Conservation (phyloP, 2,797 vertebrate species). For the Benthosema pterotum region DNA sequence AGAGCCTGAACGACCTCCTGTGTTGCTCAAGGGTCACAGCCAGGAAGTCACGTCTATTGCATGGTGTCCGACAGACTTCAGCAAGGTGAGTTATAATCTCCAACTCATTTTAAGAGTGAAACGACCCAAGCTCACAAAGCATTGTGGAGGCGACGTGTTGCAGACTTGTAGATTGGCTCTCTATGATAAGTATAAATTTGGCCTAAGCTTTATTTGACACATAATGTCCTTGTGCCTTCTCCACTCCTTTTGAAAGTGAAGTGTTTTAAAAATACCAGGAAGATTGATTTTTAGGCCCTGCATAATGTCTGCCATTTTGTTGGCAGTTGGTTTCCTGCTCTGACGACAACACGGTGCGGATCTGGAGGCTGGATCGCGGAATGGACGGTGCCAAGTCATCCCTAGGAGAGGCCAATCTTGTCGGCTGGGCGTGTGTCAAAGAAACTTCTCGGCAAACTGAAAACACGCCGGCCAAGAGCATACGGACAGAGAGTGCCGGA, state of each 20-base stretch:
- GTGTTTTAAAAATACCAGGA: constrained; percentile 14
- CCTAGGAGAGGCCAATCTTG: constrained; percentile 73
- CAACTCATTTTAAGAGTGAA: too few species aligned
- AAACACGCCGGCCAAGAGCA: constrained; percentile 83
- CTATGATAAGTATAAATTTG: neutral
- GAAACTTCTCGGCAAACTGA: constrained; percentile 48
- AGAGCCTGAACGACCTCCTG: constrained; percentile 83
- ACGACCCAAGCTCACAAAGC: too few species aligned
- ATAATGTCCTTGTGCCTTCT: constrained; percentile 5
- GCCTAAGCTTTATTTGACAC: neutral
- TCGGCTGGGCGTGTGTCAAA: constrained; percentile 84
- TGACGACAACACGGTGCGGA: constrained; percentile 92
- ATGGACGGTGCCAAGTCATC: constrained; percentile 64
- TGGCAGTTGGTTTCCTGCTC: constrained; percentile 94
- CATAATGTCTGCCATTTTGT: constrained; percentile 35
- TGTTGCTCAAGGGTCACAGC: constrained; percentile 89
- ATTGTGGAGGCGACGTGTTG: too few species aligned
- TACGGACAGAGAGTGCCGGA: constrained; percentile 59
- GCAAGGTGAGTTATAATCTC: constrained; percentile 82
- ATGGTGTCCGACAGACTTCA: constrained; percentile 97
- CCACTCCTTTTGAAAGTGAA: constrained; percentile 21
- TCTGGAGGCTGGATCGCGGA: constrained; percentile 87
- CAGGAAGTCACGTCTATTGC: constrained; percentile 95
- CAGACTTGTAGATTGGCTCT: too few species aligned
- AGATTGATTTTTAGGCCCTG: constrained; percentile 21